Evolutionary conservation across 2,797 vertebrate species (phyloP), one percentile per base, ranked within the genome.

Genomic region (Acanthurus leucopareius): DNA sequence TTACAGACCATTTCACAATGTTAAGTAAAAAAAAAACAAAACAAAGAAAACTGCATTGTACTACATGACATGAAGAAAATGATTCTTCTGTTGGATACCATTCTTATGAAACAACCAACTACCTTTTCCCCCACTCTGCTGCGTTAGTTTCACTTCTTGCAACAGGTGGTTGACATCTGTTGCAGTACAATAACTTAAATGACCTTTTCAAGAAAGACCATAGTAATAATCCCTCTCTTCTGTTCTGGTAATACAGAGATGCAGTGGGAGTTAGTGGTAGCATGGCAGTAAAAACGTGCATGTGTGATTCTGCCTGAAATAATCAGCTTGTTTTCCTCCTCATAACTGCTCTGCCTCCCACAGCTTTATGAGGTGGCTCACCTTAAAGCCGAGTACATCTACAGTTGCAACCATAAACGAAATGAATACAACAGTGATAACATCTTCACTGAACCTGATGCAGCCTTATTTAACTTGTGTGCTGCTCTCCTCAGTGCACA

Each of bases 101-200:
- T 59, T 82, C 73, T 66, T 53, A 61, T 80, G 44, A 80, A 86
- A 84, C 61, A 90, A 69, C 77, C 53, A 61, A 56, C 80, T 62
- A 59, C 61, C 75, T 85, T 79, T 67, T 3, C 25, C 25, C 25
- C 68, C 75, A 22, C 15, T n/a, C 56, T 53, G 66, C 80, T 73
- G 76, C 89, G 51, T 91, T 91, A 92, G 92, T 89, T 88, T 16
- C 60, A 83, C 75, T 83, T 88, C 80, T 78, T 85, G 82, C 69
- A 92, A 75, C 93, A 93, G 84, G 78, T 93, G 91, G 82, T 83
- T 51, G 78, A 75, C 74, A 72, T 69, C 76, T 83, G 89, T 87
- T 81, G 69, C 73, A 40, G 85, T 87, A 79, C 88, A 93, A 92
- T 90, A 38, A 77, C 88, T 81, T 86, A 88, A 90, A 88, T 75